A percentile compares a stretch with the other conserved stretches of the same genome.
phyloP scores from a whole-genome alignment of 2,888 invertebrate species.

The Zhengitettix transpicula region DNA sequence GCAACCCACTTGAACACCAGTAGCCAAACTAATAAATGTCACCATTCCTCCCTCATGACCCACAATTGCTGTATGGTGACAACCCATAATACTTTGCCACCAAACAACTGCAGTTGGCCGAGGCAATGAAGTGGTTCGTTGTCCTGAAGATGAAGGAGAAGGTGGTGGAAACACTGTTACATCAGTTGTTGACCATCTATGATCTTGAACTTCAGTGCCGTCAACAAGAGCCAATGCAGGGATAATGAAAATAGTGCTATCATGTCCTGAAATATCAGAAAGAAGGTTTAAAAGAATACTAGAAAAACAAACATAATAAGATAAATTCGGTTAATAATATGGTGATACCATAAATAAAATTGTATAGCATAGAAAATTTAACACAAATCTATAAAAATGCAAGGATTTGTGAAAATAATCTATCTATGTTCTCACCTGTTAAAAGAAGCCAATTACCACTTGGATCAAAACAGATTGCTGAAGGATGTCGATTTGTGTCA shows the following conservation, averaged over 20 bases:
- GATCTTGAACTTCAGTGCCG: slow-evolving; percentile 32
- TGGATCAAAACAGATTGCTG: slow-evolving; percentile 60
- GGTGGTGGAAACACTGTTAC: slow-evolving; percentile 31
- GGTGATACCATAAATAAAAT: no score
- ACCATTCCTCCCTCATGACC: slow-evolving; percentile 36
- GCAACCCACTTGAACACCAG: slow-evolving; percentile 46
- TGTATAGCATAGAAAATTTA: no score
- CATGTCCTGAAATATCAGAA: slow-evolving; percentile 27
- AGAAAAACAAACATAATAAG: neutral
- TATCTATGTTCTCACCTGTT: slow-evolving; percentile 18
- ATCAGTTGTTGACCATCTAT: slow-evolving; percentile 40
- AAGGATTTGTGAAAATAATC: no score
- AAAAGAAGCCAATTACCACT: slow-evolving; percentile 60
- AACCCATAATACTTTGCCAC: slow-evolving; percentile 24
- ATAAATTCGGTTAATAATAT: no score
- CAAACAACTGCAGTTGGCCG: slow-evolving; percentile 24
- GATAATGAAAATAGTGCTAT: slow-evolving; percentile 42
- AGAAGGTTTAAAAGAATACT: slow-evolving; percentile 1
- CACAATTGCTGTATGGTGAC: slow-evolving; percentile 24
- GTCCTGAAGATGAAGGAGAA: slow-evolving; percentile 13
- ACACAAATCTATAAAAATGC: no score
- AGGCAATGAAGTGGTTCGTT: slow-evolving; percentile 3
- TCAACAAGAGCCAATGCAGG: slow-evolving; percentile 41
- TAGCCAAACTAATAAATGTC: slow-evolving; percentile 52
- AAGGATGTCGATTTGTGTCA: slow-evolving; percentile 17